phyloP scores from a whole-genome alignment of 2,797 vertebrate species.

The Craterocephalus amniculus region DNA sequence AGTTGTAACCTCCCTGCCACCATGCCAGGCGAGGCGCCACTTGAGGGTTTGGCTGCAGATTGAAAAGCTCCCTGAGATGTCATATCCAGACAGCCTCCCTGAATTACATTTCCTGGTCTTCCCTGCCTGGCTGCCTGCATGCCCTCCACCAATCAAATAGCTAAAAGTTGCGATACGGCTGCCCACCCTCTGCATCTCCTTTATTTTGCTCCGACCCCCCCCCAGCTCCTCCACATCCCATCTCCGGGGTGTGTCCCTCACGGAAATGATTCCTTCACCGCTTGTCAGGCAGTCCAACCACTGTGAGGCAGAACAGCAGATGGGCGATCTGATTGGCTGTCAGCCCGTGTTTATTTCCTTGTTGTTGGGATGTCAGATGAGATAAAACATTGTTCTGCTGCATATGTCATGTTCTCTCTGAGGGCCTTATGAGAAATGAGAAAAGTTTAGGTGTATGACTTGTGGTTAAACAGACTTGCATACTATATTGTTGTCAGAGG shows the following conservation, averaged over 20 bases:
- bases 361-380: slow-evolving; percentile 72
- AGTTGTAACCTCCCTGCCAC: slow-evolving; percentile 78
- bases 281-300: slow-evolving; percentile 56
- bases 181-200: slow-evolving; percentile 28
- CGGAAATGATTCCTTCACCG: slow-evolving; percentile 54
- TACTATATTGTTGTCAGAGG: slow-evolving; percentile 34
- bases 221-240: slow-evolving; percentile 13
- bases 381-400: slow-evolving; percentile 69
- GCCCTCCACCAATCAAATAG: slow-evolving; percentile 70
- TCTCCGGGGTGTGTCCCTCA: slow-evolving; percentile 64
- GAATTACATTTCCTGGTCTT: slow-evolving; percentile 81
- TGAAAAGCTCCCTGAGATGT: slow-evolving; percentile 80
- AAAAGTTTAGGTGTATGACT: slow-evolving; percentile 62
- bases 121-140: slow-evolving; percentile 73
- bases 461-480: slow-evolving; percentile 51
- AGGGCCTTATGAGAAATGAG: slow-evolving; percentile 57
- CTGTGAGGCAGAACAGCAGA: slow-evolving; percentile 68
- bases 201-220: slow-evolving; percentile 8
- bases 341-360: slow-evolving; percentile 75
- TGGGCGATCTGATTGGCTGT: slow-evolving; percentile 78
- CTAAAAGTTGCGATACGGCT: slow-evolving; percentile 54
- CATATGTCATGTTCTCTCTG: slow-evolving; percentile 66
- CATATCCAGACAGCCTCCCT: slow-evolving; percentile 77
- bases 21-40: slow-evolving; percentile 76
- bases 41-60: slow-evolving; percentile 78